These are phyloP conservation scores for Andrena chrysosceles DNA, from an alignment of 2,888 invertebrate species.

Conservation along the genomic window DNA sequence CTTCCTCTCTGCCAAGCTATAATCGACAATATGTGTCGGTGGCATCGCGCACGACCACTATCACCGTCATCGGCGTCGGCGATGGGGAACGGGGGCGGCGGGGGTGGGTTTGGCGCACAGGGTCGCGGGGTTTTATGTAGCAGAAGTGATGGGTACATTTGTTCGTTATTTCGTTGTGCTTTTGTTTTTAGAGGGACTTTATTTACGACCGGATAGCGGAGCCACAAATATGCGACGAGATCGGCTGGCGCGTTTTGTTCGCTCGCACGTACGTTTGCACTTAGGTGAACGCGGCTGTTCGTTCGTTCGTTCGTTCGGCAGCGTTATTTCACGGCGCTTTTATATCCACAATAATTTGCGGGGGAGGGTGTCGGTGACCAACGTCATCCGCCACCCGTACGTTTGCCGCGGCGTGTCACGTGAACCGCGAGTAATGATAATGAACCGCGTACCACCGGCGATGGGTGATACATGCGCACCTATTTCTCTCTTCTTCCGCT, in stretches of 20 bases:
- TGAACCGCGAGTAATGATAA: conserved; percentile 75
- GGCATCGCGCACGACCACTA: conserved; percentile 63
- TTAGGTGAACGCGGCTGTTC: conserved; percentile 49
- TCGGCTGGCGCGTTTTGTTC: conserved; percentile 76
- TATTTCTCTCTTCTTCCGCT: conserved; percentile 9
- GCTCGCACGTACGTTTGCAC: conserved; percentile 62
- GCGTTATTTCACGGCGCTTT: conserved; percentile 75
- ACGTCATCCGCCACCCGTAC: conserved; percentile 58
- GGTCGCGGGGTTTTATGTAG: conserved; percentile 82
- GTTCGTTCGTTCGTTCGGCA: conserved; percentile 64
- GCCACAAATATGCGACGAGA: conserved; percentile 83
- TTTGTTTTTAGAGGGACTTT: conserved; percentile 82
- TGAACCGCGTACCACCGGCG: conserved; percentile 68
- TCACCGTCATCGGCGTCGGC: conserved; percentile 59
- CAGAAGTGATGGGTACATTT: conserved; percentile 84
- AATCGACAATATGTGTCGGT: conserved; percentile 54
- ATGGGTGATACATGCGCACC: conserved; percentile 66
- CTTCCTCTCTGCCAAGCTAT: conserved; percentile 61
- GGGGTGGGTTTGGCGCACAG: conserved; percentile 45
- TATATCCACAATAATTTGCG: conserved; percentile 78
- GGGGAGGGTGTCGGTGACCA: conserved; percentile 46
- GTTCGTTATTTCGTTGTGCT: conserved; percentile 83
- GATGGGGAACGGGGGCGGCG: conserved; percentile 34
- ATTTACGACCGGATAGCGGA: conserved; percentile 83
- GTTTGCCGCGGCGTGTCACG: conserved; percentile 61